Evolutionary conservation across 2,888 invertebrate species (phyloP), one percentile per base, ranked within the genome.

Genomic region (Torymus tubicola): DNA sequence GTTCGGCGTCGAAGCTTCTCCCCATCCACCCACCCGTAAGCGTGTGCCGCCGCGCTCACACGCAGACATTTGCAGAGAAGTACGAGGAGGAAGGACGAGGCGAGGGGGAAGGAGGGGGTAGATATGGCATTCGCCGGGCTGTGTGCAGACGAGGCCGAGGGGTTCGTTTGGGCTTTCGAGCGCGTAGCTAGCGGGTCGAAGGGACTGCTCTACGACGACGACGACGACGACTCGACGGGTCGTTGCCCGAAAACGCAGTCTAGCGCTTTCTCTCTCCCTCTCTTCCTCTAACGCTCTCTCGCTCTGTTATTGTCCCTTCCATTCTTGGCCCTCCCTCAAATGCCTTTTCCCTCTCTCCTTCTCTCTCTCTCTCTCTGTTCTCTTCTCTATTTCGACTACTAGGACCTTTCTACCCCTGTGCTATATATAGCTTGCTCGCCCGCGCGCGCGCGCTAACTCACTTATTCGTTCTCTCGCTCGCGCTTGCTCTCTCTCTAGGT

Each of bases 171-270:
- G 77, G 57, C 63, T 71, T 76, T 79, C 64, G 42, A 67, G 72
- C 55, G 69, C n/a, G 24, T 68, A 31, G 63, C 55, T 24, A 13
- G 72, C 31, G 64, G 72, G 68, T 78, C 53, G 74, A 58, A 69
- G 74, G 65, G 74, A 67, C 53, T 70, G 12, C 58, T 16, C 53
- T 14, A 57, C 31, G 31, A 31, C 31, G 31, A 31, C 31, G 31
- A 31, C 55, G 64, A 55, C 64, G 73, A 55, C 64, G 18, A 55
- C 71, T 16, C 78, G 71, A 55, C 74, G 88, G 89, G 90, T 90
- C 90, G 90, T 90, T 90, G 89, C 87, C 89, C 90, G 89, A 90
- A 90, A 90, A 90, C 89, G 89, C 87, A 86, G 86, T 58, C 24
- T 53, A 50, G 57, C 16, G 21, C 50, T 14, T 3, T 57, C 31